A percentile compares a stretch with the other conserved stretches of the same genome.
Evolutionary conservation across 2,113 vertebrate genomes (phyloP).

Genomic region (Gymnobelideus leadbeateri): DNA sequence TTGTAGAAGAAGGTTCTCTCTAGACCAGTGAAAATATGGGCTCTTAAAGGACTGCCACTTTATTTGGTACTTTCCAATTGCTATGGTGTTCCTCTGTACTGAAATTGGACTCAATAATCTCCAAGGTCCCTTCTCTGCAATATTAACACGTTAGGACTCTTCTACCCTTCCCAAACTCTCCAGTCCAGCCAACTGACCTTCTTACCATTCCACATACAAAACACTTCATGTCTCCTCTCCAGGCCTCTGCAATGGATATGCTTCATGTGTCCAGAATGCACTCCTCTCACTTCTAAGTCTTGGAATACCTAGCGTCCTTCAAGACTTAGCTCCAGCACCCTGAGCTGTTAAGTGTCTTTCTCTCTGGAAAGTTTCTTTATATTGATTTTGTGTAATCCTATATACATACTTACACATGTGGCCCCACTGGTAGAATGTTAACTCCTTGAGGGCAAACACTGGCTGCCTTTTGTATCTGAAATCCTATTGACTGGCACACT

Average conservation of each 20-base stretch:
- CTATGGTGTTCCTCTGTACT: constrained; percentile 20
- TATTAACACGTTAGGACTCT: too few species aligned
- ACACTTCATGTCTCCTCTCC: neutral
- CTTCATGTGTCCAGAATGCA: too few species aligned
- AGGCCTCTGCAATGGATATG: too few species aligned
- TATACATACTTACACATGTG: too few species aligned
- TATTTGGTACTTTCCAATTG: constrained; percentile 41
- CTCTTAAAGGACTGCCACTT: neutral
- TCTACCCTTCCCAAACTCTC: neutral
- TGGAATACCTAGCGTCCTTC: neutral
- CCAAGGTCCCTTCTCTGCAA: neutral
- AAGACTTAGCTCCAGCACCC: neutral
- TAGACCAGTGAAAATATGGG: neutral
- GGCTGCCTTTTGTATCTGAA: neutral
- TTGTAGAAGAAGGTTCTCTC: neutral
- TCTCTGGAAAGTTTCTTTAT: neutral
- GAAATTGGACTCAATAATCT: neutral
- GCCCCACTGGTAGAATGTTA: neutral
- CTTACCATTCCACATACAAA: neutral
- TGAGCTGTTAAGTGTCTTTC: neutral
- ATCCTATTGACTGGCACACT: neutral
- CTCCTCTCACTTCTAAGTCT: neutral
- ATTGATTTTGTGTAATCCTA: neutral
- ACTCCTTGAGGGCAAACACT: neutral
- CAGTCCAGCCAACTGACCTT: neutral